Conservation (phyloP, 2,888 invertebrate genomes). For the Notocelia uddmanniana region DNA sequence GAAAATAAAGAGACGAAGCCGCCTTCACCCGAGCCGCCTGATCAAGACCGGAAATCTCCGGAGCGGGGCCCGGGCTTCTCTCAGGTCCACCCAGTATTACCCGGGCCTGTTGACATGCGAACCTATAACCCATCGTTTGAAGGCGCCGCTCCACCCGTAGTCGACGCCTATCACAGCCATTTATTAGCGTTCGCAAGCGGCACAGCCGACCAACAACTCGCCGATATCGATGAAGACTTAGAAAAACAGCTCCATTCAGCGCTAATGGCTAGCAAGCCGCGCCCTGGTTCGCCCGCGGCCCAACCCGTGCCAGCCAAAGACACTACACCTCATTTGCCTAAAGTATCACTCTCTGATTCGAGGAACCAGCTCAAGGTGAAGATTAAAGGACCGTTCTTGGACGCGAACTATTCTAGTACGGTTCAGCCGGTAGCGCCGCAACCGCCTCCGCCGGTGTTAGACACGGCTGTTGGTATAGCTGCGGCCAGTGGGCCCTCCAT, state of each 20-base stretch:
- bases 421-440: constrained; percentile 86
- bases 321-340: constrained; percentile 78
- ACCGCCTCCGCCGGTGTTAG: constrained; percentile 75
- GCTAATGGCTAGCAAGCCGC: constrained; percentile 86
- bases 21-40: constrained; percentile 73
- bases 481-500: constrained; percentile 75
- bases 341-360: constrained; percentile 92
- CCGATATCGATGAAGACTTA: constrained; percentile 92
- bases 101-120: constrained; percentile 96
- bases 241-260: constrained; percentile 91
- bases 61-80: constrained; percentile 69
- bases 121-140: constrained; percentile 90
- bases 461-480: constrained; percentile 68
- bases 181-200: constrained; percentile 89
- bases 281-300: constrained; percentile 55
- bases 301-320: constrained; percentile 27
- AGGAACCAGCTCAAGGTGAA: constrained; percentile 95
- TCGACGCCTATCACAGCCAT: constrained; percentile 87
- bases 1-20: constrained; percentile 81
- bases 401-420: constrained; percentile 89
- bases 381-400: constrained; percentile 95
- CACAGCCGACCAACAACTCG: constrained; percentile 89
- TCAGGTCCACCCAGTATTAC: constrained; percentile 90
- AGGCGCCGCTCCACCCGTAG: constrained; percentile 83
- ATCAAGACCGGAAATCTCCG: constrained; percentile 55